A percentile compares a stretch with the other conserved stretches of the same genome.
Evolutionary conservation across 2,113 vertebrate genomes (phyloP).

Genomic region (Eurypyga helias): DNA sequence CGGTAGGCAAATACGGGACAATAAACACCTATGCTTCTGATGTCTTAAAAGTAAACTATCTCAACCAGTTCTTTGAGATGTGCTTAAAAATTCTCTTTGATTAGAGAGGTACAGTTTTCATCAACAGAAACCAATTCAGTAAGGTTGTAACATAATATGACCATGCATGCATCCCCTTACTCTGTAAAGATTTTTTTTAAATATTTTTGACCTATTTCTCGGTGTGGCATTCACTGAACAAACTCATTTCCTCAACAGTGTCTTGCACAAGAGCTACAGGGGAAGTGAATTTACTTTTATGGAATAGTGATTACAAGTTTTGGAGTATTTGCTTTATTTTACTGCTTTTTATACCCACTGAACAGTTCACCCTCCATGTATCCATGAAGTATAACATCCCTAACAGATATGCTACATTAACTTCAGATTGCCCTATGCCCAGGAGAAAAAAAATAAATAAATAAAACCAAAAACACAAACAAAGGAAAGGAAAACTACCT

Average conservation of each 20-base stretch:
- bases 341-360: neutral
- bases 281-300: neutral
- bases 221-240: neutral
- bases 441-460: too few species aligned
- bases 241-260: neutral
- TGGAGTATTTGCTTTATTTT: neutral
- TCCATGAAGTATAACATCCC: neutral
- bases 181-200: neutral
- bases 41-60: neutral
- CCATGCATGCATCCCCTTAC: rapidly evolving
- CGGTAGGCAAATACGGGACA: neutral
- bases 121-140: neutral
- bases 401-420: neutral
- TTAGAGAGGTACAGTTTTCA: neutral
- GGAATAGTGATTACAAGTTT: neutral
- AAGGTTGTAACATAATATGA: neutral
- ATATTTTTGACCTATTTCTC: neutral
- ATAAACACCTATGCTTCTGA: neutral
- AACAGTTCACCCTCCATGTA: neutral
- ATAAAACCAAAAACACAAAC: too few species aligned
- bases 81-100: neutral
- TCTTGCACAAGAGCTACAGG: neutral
- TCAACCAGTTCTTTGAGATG: neutral
- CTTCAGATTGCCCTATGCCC: neutral
- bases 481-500: neutral